Conservation (phyloP, 1,140 invertebrate species). For the Venturia canescens region DNA sequence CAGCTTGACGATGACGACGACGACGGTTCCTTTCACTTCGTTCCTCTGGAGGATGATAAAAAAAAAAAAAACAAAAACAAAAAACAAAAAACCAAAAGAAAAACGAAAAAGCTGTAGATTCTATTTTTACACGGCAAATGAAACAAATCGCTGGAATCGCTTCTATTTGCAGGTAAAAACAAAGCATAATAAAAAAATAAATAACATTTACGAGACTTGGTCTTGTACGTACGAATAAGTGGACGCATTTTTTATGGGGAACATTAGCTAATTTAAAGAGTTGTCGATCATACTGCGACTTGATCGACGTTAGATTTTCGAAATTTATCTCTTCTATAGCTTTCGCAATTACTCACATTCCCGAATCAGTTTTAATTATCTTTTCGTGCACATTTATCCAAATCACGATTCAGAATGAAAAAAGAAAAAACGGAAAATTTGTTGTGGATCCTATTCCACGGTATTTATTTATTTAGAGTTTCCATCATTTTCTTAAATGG, state of each 20-base stretch:
- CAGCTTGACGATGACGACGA: constrained; percentile 5
- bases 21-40: constrained; percentile 47
- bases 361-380: too few species aligned
- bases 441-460: too few species aligned
- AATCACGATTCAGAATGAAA: too few species aligned
- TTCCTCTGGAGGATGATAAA: constrained; percentile 44
- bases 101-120: constrained; percentile 38
- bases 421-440: too few species aligned
- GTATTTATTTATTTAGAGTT: too few species aligned
- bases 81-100: constrained; percentile 33
- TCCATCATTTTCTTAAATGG: too few species aligned
- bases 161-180: constrained; percentile 43
- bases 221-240: constrained; percentile 23
- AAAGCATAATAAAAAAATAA: not conserved
- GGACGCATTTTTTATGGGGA: constrained; percentile 21
- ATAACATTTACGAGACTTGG: constrained; percentile 32
- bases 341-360: too few species aligned
- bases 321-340: too few species aligned
- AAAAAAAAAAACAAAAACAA: constrained; percentile 21
- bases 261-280: not conserved
- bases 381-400: too few species aligned
- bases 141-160: constrained; percentile 42
- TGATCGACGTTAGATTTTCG: not conserved
- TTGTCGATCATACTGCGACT: not conserved
- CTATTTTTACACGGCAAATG: constrained; percentile 45